Evolutionary conservation across 2,113 vertebrate species (phyloP).

Genomic region (Cinclus cinclus): DNA sequence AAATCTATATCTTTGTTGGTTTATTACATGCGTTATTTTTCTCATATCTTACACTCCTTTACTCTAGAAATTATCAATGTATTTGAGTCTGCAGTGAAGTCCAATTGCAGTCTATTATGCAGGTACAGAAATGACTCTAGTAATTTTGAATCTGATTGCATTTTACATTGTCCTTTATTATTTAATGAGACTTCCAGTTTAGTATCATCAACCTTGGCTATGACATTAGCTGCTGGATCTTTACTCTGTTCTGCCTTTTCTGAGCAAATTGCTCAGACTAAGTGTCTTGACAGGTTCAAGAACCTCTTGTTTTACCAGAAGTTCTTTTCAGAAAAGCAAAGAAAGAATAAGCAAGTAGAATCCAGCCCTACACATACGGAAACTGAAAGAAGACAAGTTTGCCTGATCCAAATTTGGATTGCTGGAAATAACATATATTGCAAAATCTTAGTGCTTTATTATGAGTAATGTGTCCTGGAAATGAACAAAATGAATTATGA

Average conservation of each 20-base stretch:
- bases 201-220: not conserved
- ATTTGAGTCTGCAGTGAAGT: slow-evolving; percentile 19
- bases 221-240: not conserved
- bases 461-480: not conserved
- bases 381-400: not conserved
- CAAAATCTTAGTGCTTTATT: not conserved
- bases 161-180: slow-evolving; percentile 50
- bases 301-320: not conserved
- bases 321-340: not conserved
- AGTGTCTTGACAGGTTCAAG: not conserved
- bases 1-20: not conserved
- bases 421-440: not conserved
- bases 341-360: not conserved
- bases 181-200: slow-evolving; percentile 47
- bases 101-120: slow-evolving; percentile 4
- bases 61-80: not conserved
- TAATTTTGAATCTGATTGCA: slow-evolving; percentile 35
- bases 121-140: slow-evolving; percentile 3
- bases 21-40: not conserved
- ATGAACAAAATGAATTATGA: not conserved
- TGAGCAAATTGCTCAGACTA: not conserved
- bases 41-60: not conserved
- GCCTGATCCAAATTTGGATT: not conserved
- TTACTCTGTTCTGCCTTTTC: not conserved
- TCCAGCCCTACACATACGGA: not conserved